A percentile compares a stretch with the other conserved stretches of the same genome.
These are phyloP conservation scores for Ceratothoa steindachneri DNA, from an alignment of 2,888 invertebrate genomes.

Conservation along the genomic window DNA sequence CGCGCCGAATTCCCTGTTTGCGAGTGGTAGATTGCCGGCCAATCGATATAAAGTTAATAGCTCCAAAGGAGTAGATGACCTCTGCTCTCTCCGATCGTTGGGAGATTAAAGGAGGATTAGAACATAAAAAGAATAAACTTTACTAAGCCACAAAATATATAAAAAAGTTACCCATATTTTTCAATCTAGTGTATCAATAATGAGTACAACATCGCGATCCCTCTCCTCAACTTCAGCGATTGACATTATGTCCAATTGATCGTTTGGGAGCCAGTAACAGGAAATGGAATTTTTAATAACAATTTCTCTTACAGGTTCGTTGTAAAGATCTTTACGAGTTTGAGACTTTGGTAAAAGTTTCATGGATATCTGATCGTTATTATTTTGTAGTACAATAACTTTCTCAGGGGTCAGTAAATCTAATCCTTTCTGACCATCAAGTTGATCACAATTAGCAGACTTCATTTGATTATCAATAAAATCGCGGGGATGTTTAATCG, in stretches of 20 bases:
- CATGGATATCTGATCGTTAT: not conserved
- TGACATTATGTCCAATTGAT: not conserved
- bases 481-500: too few relatives aligned
- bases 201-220: not conserved
- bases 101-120: too few relatives aligned
- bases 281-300: not conserved
- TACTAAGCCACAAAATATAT: too few relatives aligned
- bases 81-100: too few relatives aligned
- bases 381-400: not conserved
- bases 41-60: too few relatives aligned
- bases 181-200: not conserved
- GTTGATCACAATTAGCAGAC: too few relatives aligned
- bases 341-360: not conserved
- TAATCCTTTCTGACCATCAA: not conserved
- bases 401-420: not conserved
- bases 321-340: not conserved
- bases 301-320: not conserved
- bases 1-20: too few relatives aligned
- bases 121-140: too few relatives aligned
- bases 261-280: not conserved
- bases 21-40: too few relatives aligned
- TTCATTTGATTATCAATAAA: too few relatives aligned
- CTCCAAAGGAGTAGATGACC: too few relatives aligned
- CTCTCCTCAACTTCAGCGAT: conserved; percentile 4
- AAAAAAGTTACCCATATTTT: too few relatives aligned